phyloP scores from a whole-genome alignment of 2,888 invertebrate species.

The Marronus borbonicus region DNA sequence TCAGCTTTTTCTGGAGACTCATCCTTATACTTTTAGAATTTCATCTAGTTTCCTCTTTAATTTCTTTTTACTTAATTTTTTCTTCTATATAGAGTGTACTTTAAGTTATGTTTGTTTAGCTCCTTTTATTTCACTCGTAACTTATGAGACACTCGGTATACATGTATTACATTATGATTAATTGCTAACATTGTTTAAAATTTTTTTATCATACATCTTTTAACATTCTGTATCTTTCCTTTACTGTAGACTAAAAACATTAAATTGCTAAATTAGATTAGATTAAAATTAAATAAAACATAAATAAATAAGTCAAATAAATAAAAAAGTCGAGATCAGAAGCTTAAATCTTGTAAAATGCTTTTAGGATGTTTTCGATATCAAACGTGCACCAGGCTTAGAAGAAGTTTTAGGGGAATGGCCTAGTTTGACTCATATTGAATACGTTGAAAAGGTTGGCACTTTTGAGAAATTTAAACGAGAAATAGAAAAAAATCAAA shows the following conservation, averaged over 20 bases:
- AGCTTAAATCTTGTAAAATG: slow-evolving; percentile 64
- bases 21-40: slow-evolving; percentile 62
- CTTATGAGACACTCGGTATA: no score
- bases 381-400: slow-evolving; percentile 79
- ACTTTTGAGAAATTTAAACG: slow-evolving; percentile 58
- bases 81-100: not conserved
- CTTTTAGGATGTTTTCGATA: slow-evolving; percentile 80
- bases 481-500: slow-evolving; percentile 35
- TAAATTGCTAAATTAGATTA: not conserved
- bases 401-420: slow-evolving; percentile 85
- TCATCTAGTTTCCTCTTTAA: slow-evolving; percentile 42
- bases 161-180: no score
- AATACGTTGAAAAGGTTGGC: slow-evolving; percentile 79
- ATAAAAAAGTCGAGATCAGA: slow-evolving; percentile 53
- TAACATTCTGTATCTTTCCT: slow-evolving; percentile 20
- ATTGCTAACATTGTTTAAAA: slow-evolving; percentile 27
- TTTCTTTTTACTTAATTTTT: slow-evolving; percentile 45
- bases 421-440: slow-evolving; percentile 80
- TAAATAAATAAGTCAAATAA: slow-evolving; percentile 41
- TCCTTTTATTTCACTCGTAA: no score
- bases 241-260: slow-evolving; percentile 33
- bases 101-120: no score
- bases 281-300: slow-evolving; percentile 2
- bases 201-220: slow-evolving; percentile 9
- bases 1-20: slow-evolving; percentile 62